Evolutionary conservation across 2,113 vertebrate species (phyloP).

Genomic region (Peromyscus polionotus): DNA sequence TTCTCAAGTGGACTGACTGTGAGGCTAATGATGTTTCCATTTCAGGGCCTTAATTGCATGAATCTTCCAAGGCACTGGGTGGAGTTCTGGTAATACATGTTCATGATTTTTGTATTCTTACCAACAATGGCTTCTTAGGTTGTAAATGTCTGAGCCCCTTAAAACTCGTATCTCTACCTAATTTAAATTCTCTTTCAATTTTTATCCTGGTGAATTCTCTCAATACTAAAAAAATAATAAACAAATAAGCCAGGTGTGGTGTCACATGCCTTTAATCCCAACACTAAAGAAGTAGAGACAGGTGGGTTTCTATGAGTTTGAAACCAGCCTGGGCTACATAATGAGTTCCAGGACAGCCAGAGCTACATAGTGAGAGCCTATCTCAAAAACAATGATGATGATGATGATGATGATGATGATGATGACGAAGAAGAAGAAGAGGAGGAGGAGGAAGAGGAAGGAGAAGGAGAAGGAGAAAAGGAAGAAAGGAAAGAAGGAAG

Average conservation of each 20-base stretch:
- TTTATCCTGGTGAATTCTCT: background rate
- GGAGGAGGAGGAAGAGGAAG: background rate
- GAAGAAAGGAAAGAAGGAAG: no score
- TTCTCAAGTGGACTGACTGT: background rate
- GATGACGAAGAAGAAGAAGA: background rate
- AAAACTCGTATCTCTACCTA: background rate
- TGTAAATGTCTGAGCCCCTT: background rate
- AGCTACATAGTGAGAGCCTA: no score
- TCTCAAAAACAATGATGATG: background rate
- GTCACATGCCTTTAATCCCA: background rate
- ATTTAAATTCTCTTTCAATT: slow-evolving; percentile 52
- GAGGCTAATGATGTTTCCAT: background rate
- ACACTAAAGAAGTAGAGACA: background rate
- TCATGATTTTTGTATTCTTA: slow-evolving; percentile 46
- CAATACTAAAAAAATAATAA: background rate
- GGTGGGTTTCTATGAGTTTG: background rate
- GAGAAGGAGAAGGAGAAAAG: background rate
- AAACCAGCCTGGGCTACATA: background rate
- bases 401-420: no score
- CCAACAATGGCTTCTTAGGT: background rate
- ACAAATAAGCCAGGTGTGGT: background rate
- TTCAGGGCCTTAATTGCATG: background rate
- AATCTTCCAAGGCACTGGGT: background rate
- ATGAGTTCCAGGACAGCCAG: background rate
- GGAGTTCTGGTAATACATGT: background rate